These are phyloP conservation scores for Nebria salina DNA, from an alignment of 2,888 invertebrate species.

Conservation along the genomic window DNA sequence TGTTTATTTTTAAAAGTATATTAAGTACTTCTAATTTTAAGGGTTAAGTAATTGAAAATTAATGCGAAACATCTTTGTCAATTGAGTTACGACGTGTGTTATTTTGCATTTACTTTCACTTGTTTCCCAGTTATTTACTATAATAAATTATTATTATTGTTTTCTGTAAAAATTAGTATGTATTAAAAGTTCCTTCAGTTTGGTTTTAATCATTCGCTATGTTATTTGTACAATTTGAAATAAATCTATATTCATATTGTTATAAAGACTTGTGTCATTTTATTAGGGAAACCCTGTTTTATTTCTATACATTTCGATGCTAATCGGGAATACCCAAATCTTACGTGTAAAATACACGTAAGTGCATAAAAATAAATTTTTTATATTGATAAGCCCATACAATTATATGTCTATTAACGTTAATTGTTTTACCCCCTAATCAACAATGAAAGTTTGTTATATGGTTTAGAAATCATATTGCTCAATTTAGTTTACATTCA, in stretches of 20 bases:
- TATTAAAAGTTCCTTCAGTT: not conserved
- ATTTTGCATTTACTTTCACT: not conserved
- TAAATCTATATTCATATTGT: not conserved
- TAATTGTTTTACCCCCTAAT: not conserved
- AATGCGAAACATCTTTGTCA: not conserved
- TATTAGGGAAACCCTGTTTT: not conserved
- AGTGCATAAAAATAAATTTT: not conserved
- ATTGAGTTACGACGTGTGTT: not conserved
- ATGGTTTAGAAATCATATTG: not conserved
- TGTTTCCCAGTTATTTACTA: not conserved
- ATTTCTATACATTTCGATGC: not conserved
- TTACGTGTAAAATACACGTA: not conserved
- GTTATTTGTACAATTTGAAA: conserved; percentile 1
- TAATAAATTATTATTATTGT: not conserved
- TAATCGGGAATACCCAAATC: not conserved
- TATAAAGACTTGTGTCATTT: not conserved
- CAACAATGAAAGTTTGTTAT: not conserved
- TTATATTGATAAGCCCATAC: too few relatives aligned
- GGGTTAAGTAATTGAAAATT: too few relatives aligned
- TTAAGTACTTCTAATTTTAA: too few relatives aligned
- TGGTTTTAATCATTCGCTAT: not conserved
- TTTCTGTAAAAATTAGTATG: not conserved
- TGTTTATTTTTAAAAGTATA: too few relatives aligned
- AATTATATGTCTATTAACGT: not conserved
- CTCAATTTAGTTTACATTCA: not conserved